A percentile compares a stretch with the other conserved stretches of the same genome.
Conservation (phyloP, 2,113 vertebrate species). For the Erinaceus europaeus region DNA sequence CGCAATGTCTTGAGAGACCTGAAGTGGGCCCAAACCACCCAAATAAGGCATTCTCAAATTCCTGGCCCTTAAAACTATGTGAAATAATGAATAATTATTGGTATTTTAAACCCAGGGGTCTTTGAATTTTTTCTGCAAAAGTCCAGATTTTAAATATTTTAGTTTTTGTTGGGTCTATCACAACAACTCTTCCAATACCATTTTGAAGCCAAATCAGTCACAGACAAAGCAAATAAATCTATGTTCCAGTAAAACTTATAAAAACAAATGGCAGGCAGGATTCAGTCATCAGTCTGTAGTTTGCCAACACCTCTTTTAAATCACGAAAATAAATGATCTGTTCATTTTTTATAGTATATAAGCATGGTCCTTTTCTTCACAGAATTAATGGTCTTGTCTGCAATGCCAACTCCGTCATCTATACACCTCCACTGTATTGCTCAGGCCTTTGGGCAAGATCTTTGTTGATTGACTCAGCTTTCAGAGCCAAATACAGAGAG, state of each 20-base stretch:
- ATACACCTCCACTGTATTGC: neutral
- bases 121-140: neutral
- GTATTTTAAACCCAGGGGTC: neutral
- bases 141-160: neutral
- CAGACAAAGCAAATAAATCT: neutral
- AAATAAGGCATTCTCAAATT: neutral
- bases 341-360: neutral
- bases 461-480: neutral
- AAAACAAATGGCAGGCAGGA: neutral
- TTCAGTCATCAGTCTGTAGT: neutral
- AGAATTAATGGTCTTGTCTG: neutral
- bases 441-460: neutral
- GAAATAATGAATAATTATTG: neutral
- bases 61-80: neutral
- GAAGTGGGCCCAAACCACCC: neutral
- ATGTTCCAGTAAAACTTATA: neutral
- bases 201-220: neutral
- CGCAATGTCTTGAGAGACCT: neutral
- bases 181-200: neutral
- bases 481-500: neutral
- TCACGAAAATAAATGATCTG: neutral
- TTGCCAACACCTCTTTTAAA: neutral
- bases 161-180: neutral
- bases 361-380: neutral
- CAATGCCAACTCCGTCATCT: neutral